Base-by-base conservation (phyloP, 2,797 vertebrate species). In the Spinibarbus caldwelli region DNA sequence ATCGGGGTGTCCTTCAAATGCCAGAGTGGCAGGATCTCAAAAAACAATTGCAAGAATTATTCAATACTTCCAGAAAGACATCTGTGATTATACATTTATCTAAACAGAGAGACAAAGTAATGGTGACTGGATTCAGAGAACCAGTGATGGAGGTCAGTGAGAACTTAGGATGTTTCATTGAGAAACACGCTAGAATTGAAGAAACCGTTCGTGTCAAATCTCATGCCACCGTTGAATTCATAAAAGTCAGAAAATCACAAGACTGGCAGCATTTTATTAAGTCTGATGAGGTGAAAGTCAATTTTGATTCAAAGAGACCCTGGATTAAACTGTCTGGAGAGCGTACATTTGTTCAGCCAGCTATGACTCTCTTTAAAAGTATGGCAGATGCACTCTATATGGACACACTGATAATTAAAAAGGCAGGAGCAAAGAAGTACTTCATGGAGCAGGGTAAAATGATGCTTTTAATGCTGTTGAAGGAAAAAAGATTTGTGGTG, bases 401-500 rank as follows among this genome's bases (percentile, higher is more conserved):
- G 4, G 93, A 93, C 62, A 89, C 11, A 0, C 85, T 96, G 6
- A n/a, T 0, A 1, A 88, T 97, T 57, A 91, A 95, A 87, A 97
- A 96, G 67, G 96, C 97, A 0, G 97, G 97, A 68, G 94, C 94
- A 21, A 96, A 92, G 86, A 94, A 95, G 57, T 93, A 94, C 79
- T 98, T 97, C 85, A 88, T 49, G 82, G 90, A 92, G 1, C 92
- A 93, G 47, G 89, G 92, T 52, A 62, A 72, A 5, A 0, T 85
- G 0, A 91, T 88, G 23, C 62, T 94, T 54, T 41, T 62, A 2
- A 76, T 94, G 11, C 85, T 93, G 36, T 92, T 92, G 82, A 81
- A 64, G 2, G 91, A 90, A 0, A 91, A 90, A 5, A 31, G 34
- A 29, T 97, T 96, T 88, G 88, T 94, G 59, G 92, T 97, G 66